Base-by-base conservation (phyloP, 2,888 invertebrate species). In the Drosophila yooni region DNA sequence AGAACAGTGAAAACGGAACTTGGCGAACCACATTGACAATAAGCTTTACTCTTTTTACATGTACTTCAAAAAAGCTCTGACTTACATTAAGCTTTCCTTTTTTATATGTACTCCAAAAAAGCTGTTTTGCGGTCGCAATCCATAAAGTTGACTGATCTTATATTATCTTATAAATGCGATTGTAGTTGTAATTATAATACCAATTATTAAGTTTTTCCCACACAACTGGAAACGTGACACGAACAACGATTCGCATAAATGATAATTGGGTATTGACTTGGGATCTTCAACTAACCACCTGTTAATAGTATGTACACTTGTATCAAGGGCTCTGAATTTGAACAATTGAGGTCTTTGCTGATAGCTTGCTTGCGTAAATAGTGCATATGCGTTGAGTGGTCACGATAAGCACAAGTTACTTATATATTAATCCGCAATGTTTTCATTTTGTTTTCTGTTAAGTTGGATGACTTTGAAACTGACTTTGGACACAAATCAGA, bases 401-500 rank as follows among this genome's bases (percentile, higher is more conserved):
- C 15, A 21, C 34, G 79, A 79, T 79, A 79, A 79, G 79, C 46
- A 34, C 21, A 43, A 29, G 27, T 27, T 10, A 68, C 74, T 67
- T 62, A 46, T 31, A 38, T 36, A 25, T 70, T 70, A 66, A 63
- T 15, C 3, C 56, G 40, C 40, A n/a, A n/a, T 57, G 59, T 54
- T 62, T 62, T 65, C 11, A 29, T 48, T 25, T 58, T 36, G 40
- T 38, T 54, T 63, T 51, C 38, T 21, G 43, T 7, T 67, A 76
- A 76, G 51, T 21, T 53, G 52, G n/a, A 66, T 56, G 79, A 80
- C 79, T 79, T 79, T 79, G 76, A 79, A 71, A 71, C 71, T 68
- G 59, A 76, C 66, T 70, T 74, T 68, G 64, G 70, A 38, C 63
- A 46, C 31, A 18, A 6, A 40, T 7, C 56, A 62, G 74, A 74